Conservation (phyloP, 2,888 invertebrate genomes). For the Thysanoteuthis rhombus region DNA sequence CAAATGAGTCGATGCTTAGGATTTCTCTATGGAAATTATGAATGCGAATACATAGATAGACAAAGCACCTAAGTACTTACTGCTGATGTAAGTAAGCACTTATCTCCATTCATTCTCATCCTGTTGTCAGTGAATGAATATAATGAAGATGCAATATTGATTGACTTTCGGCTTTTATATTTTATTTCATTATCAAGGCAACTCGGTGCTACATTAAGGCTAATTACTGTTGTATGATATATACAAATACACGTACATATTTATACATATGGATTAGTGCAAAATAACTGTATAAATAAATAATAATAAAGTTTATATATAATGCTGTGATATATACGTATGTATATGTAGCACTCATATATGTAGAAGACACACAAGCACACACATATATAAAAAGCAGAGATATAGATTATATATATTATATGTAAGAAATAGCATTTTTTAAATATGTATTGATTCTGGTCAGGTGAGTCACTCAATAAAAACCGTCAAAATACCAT, state of each 20-base stretch:
- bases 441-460: too few relatives aligned
- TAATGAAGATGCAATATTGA: background rate
- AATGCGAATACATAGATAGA: background rate
- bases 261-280: background rate
- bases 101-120: background rate
- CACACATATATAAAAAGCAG: too few relatives aligned
- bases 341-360: too few relatives aligned
- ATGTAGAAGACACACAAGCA: too few relatives aligned
- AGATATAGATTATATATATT: too few relatives aligned
- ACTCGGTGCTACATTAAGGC: background rate
- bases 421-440: too few relatives aligned
- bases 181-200: background rate
- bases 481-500: too few relatives aligned
- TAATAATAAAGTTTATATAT: too few relatives aligned
- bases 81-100: background rate
- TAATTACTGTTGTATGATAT: background rate
- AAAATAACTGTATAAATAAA: too few relatives aligned
- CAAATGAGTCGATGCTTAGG: background rate
- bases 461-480: too few relatives aligned
- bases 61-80: background rate
- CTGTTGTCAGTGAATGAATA: background rate
- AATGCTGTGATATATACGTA: too few relatives aligned
- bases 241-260: background rate
- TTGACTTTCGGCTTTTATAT: background rate
- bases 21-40: background rate